Percentiles rank a stretch among this genome's conserved stretches.
Evolutionary conservation across 2,888 invertebrate species (phyloP).

Genomic region (Elegia similella): DNA sequence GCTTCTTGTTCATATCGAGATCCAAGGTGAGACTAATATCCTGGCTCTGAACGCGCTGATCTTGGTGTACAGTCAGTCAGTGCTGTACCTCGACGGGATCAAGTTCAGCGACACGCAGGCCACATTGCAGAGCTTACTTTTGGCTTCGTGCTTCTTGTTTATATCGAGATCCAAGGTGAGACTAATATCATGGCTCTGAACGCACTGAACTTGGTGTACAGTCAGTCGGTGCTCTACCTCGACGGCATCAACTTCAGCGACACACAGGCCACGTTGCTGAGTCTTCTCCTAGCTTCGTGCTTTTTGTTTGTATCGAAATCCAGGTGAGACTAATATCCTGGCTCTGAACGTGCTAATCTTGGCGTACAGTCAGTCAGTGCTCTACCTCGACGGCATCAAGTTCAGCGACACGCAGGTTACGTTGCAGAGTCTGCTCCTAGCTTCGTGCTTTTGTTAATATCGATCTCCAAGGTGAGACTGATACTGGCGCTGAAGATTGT

Average conservation of each 20-base stretch:
- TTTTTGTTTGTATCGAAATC: slow-evolving; percentile 99
- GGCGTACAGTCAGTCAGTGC: slow-evolving; percentile 98
- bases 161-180: slow-evolving; percentile 97
- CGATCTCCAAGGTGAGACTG: slow-evolving; percentile 86
- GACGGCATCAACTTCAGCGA: slow-evolving; percentile 99
- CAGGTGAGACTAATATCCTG: slow-evolving; percentile 95
- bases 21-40: slow-evolving; percentile 87
- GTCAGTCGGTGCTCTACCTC: slow-evolving; percentile 98
- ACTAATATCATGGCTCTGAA: slow-evolving; percentile 97
- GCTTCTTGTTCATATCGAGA: slow-evolving; percentile 98
- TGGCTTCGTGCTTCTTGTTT: slow-evolving; percentile 98
- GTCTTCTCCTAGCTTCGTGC: slow-evolving; percentile 96
- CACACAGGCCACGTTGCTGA: slow-evolving; percentile 98
- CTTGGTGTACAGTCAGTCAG: slow-evolving; percentile 98
- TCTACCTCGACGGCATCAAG: slow-evolving; percentile 98
- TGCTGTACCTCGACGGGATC: slow-evolving; percentile 98
- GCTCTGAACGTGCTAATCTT: slow-evolving; percentile 98
- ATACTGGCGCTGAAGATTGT: slow-evolving; percentile 98
- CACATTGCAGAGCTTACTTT: slow-evolving; percentile 96
- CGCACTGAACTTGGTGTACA: slow-evolving; percentile 98
- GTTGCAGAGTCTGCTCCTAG: slow-evolving; percentile 96
- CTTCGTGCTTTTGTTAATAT: slow-evolving; percentile 98
- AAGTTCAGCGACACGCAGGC: slow-evolving; percentile 99
- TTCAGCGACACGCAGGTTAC: slow-evolving; percentile 99
- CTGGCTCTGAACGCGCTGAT: slow-evolving; percentile 98